phyloP scores from a whole-genome alignment of 2,888 invertebrate genomes.

The Hypomecis atomaria region DNA sequence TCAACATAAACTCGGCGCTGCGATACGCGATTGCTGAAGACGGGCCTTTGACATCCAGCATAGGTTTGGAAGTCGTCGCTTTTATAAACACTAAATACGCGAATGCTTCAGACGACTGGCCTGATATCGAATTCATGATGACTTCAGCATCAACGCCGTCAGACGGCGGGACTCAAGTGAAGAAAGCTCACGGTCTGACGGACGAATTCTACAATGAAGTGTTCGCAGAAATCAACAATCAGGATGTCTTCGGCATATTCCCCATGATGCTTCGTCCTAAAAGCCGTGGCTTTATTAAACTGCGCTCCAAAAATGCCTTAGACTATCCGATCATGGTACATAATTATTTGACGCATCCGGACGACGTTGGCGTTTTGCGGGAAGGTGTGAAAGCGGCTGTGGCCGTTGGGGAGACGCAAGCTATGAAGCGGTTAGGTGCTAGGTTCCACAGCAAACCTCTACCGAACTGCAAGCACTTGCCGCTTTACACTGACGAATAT shows the following conservation, averaged over 20 bases:
- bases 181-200: constrained; percentile 91
- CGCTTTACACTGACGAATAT: constrained; percentile 92
- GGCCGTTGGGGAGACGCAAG: constrained; percentile 91
- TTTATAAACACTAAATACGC: constrained; percentile 96
- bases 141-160: constrained; percentile 92
- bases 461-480: constrained; percentile 93
- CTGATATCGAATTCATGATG: constrained; percentile 96
- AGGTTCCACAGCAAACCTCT: constrained; percentile 89
- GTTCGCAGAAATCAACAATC: constrained; percentile 88
- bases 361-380: constrained; percentile 92
- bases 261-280: constrained; percentile 96
- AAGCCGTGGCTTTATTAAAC: constrained; percentile 91
- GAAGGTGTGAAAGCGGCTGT: constrained; percentile 95
- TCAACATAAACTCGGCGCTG: constrained; percentile 92
- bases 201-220: constrained; percentile 93
- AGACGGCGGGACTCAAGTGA: constrained; percentile 93
- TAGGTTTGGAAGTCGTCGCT: constrained; percentile 94
- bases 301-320: constrained; percentile 88
- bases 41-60: constrained; percentile 93
- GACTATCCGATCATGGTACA: constrained; percentile 95
- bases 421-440: constrained; percentile 91
- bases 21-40: constrained; percentile 94
- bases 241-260: constrained; percentile 92
- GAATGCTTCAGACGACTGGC: constrained; percentile 94
- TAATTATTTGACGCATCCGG: constrained; percentile 95